Conservation (phyloP, 2,113 vertebrate genomes). For the Paramisgurnus dabryanus region DNA sequence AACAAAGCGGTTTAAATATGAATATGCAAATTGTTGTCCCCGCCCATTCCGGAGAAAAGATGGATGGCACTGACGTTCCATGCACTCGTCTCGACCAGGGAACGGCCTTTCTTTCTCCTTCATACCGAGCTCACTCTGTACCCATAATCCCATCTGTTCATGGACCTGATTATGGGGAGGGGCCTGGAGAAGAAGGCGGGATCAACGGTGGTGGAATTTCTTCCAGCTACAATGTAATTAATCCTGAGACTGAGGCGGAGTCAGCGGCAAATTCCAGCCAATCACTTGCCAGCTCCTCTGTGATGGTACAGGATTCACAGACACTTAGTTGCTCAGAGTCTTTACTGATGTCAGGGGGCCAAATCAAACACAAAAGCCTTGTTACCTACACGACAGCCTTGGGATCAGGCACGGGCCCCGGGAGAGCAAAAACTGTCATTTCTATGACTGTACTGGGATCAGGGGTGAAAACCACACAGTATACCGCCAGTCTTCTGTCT, state of each 20-base stretch:
- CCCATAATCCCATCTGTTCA: constrained; percentile 80
- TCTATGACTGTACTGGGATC: constrained; percentile 52
- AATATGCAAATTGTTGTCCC: constrained; percentile 62
- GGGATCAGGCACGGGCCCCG: constrained; percentile 48
- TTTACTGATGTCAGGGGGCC: constrained; percentile 52
- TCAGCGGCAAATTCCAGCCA: constrained; percentile 53
- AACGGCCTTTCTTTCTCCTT: constrained; percentile 46
- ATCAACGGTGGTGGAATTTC: constrained; percentile 42
- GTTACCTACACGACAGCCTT: constrained; percentile 59
- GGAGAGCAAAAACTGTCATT: constrained; percentile 59
- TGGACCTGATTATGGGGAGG: constrained; percentile 75
- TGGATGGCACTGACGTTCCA: constrained; percentile 67
- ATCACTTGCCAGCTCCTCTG: constrained; percentile 47
- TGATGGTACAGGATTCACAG: constrained; percentile 45
- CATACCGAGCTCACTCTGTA: constrained; percentile 73
- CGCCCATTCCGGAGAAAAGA: constrained; percentile 59
- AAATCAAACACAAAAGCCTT: constrained; percentile 66
- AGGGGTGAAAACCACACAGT: constrained; percentile 43
- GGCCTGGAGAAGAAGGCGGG: constrained; percentile 70
- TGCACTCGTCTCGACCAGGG: constrained; percentile 72
- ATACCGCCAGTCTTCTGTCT: constrained; percentile 52
- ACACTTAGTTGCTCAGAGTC: constrained; percentile 40
- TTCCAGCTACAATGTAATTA: constrained; percentile 39
- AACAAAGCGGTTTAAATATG: constrained; percentile 49
- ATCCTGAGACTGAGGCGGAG: constrained; percentile 41